phyloP scores from a whole-genome alignment of 2,113 vertebrate species.

The Embiotoca jacksoni region DNA sequence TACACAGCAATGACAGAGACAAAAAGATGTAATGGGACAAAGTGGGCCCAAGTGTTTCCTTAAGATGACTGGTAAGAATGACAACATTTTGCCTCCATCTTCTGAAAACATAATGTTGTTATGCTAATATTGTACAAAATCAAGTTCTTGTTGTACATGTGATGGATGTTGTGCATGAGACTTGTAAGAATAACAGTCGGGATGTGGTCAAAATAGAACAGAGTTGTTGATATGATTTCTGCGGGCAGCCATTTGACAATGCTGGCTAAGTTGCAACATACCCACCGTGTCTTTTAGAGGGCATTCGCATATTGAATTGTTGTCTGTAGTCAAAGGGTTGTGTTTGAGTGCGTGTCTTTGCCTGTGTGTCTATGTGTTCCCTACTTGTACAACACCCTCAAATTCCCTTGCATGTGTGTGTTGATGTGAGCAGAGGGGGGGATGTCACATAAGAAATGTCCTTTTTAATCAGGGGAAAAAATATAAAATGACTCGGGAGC shows the following conservation, averaged over 20 bases:
- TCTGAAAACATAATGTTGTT: neutral
- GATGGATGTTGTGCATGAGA: neutral
- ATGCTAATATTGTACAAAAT: neutral
- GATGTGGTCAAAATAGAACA: constrained; percentile 32
- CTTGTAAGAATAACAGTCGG: constrained; percentile 1
- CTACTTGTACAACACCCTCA: constrained; percentile 61
- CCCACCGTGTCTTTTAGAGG: constrained; percentile 71
- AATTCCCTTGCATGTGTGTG: constrained; percentile 70
- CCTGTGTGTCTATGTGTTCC: constrained; percentile 33
- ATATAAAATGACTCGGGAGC: constrained; percentile 87
- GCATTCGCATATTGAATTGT: constrained; percentile 75
- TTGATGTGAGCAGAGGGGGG: constrained; percentile 79
- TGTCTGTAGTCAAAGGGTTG: constrained; percentile 70
- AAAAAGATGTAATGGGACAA: constrained; percentile 14
- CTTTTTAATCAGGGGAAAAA: constrained; percentile 86
- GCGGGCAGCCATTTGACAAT: constrained; percentile 61
- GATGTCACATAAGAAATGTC: constrained; percentile 87
- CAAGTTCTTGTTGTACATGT: neutral
- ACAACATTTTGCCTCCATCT: constrained; percentile 22
- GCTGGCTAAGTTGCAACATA: constrained; percentile 57
- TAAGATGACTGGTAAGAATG: constrained; percentile 65
- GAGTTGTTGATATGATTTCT: constrained; percentile 41
- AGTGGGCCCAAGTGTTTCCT: constrained; percentile 20
- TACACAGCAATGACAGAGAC: constrained; percentile 20
- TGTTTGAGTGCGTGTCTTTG: constrained; percentile 50